Evolutionary conservation across 2,888 invertebrate genomes (phyloP), one percentile per base, ranked within the genome.

Genomic region (Drosophila leonis): DNA sequence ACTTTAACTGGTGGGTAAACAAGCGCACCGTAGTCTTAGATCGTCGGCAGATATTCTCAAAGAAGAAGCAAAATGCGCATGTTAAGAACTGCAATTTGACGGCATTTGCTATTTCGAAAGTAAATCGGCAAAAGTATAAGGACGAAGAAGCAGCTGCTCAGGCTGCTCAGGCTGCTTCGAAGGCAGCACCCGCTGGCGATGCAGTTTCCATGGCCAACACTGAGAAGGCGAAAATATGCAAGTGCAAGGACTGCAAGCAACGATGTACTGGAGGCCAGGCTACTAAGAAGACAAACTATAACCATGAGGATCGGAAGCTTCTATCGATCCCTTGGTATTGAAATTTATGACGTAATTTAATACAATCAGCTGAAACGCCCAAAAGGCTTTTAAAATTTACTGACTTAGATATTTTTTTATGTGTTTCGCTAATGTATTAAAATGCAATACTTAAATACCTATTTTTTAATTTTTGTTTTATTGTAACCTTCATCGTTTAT

Each of bases 1-100:
- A 78, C 44, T 78, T 78, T 1, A 51, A 12, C 29, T 78, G 78
- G 78, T 78, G 78, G 78, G 64, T 80, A 1, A 77, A 48, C n/a
- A 78, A 80, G 29, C 66, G 78, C 4, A 18, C 62, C 9, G 37
- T 33, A 9, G 46, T 64, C 13, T 0, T 72, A 33, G 72, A 78
- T 37, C 78, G 81, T 1, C 72, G 81, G 1, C 63, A 72, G 51
- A 72, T 67, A 7, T 80, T 52, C 20, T 9, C 71, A 33, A 80
- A 67, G 33, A 65, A 57, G 0, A 65, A 56, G 9, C 72, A 60
- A 37, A 65, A 56, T 18, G 64, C 72, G 4, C 78, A 80, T 10
- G 24, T n/a, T 1, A 78, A 77, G 29, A 78, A 80, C 15, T 78
- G 81, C 2, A 77, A 77, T 13, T 27, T 78, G 18, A 48, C 46